phyloP scores from a whole-genome alignment of 2,888 invertebrate genomes.

The Nomada ferruginata region DNA sequence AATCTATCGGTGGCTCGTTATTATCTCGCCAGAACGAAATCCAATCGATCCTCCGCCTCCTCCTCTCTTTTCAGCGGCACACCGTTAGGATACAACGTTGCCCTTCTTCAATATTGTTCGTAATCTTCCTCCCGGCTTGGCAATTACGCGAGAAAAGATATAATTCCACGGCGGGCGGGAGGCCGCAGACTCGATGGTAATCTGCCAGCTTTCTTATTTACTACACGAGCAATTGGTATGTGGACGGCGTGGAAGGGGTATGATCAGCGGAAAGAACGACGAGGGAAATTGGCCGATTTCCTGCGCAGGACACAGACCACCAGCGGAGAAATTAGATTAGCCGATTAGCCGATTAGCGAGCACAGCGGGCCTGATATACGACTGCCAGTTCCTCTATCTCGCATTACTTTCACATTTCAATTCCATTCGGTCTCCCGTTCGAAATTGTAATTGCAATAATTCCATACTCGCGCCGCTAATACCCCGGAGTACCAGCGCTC shows the following conservation, averaged over 20 bases:
- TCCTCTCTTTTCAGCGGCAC: background rate
- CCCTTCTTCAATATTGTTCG: slow-evolving; percentile 2
- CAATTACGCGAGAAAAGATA: slow-evolving; percentile 34
- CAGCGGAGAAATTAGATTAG: slow-evolving; percentile 60
- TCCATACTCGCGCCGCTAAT: slow-evolving; percentile 21
- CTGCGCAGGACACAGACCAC: slow-evolving; percentile 20
- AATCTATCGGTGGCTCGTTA: slow-evolving; percentile 37
- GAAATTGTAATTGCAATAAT: slow-evolving; percentile 64
- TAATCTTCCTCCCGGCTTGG: slow-evolving; percentile 6
- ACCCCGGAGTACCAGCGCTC: slow-evolving; percentile 25
- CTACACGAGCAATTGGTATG: background rate
- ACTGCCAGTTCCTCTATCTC: slow-evolving; percentile 14
- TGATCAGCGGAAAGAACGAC: slow-evolving; percentile 5
- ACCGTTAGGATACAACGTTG: background rate
- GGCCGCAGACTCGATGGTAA: background rate
- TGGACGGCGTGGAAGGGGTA: background rate
- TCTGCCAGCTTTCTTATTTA: slow-evolving; percentile 39
- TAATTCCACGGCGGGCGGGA: slow-evolving; percentile 5
- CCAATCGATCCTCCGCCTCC: slow-evolving; percentile 8
- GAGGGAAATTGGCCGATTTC: slow-evolving; percentile 61
- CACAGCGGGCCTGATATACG: slow-evolving; percentile 46
- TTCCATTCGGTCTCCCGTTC: slow-evolving; percentile 37
- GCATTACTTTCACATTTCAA: slow-evolving; percentile 62
- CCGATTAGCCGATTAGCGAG: slow-evolving; percentile 61
- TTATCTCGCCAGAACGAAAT: slow-evolving; percentile 29